phyloP scores from a whole-genome alignment of 2,797 vertebrate genomes.

The Vespertilio murinus region DNA sequence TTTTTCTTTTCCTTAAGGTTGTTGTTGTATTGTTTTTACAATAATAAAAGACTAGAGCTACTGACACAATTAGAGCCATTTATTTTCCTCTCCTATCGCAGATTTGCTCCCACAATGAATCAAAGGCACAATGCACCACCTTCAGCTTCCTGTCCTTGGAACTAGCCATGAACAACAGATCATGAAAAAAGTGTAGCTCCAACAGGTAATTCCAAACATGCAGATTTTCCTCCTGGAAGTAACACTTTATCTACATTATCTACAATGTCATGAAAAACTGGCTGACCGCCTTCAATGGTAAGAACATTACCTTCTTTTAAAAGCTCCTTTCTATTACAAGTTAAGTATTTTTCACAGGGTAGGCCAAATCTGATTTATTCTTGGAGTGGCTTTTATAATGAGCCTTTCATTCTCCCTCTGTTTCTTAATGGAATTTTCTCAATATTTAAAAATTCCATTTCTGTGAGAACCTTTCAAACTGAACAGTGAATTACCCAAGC shows the following conservation, averaged over 20 bases:
- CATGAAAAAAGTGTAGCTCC: background rate
- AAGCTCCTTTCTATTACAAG: slow-evolving; percentile 38
- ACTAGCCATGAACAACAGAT: background rate
- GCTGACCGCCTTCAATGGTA: background rate
- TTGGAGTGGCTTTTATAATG: slow-evolving; percentile 27
- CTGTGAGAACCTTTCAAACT: slow-evolving; percentile 56
- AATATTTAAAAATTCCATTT: slow-evolving; percentile 66
- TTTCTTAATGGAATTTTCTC: slow-evolving; percentile 51
- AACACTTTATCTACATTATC: background rate
- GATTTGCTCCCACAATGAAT: background rate
- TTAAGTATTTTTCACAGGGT: slow-evolving; percentile 39
- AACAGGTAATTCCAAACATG: background rate
- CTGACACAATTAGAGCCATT: background rate
- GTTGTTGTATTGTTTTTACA: background rate
- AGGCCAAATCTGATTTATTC: slow-evolving; percentile 38
- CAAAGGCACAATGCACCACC: background rate
- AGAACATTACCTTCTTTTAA: slow-evolving; percentile 36
- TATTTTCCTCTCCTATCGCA: background rate
- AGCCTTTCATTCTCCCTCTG: background rate
- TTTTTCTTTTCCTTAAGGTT: background rate
- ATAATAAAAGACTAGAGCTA: background rate
- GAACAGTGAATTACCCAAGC: slow-evolving; percentile 41
- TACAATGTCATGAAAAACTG: background rate
- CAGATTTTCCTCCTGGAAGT: background rate
- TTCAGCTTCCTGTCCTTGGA: background rate